Conservation (phyloP, 2,113 vertebrate species). For the Rhinopomastus cyanomelas region DNA sequence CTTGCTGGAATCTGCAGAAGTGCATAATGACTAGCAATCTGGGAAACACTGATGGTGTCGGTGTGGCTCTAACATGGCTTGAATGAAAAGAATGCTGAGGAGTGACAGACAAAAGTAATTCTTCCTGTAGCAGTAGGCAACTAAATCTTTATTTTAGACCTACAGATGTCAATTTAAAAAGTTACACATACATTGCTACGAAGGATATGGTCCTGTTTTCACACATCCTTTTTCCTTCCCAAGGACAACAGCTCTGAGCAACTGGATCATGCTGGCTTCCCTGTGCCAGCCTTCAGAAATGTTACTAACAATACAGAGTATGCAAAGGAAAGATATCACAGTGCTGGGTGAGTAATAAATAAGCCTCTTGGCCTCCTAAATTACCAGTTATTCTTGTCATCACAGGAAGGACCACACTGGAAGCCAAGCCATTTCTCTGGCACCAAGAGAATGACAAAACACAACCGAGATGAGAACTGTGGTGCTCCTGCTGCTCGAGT, state of each 20-base stretch:
- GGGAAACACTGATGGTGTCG: neutral
- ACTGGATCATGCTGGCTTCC: neutral
- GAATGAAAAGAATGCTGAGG: neutral
- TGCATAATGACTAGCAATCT: neutral
- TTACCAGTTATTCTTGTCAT: neutral
- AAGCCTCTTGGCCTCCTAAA: neutral
- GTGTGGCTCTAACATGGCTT: neutral
- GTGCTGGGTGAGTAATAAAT: neutral
- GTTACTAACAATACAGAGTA: neutral
- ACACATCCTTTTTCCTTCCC: neutral
- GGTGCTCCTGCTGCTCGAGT: accelerated
- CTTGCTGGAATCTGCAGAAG: neutral
- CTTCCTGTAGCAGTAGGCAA: neutral
- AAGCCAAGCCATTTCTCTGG: neutral
- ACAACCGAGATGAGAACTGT: neutral
- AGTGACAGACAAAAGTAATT: neutral
- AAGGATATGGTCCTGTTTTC: neutral
- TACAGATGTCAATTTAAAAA: neutral
- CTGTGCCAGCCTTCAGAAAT: neutral
- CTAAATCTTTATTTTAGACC: neutral
- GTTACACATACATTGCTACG: accelerated
- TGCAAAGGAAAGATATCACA: neutral
- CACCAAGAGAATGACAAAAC: neutral
- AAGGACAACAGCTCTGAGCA: neutral
- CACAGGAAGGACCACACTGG: neutral